phyloP scores from a whole-genome alignment of 2,113 vertebrate species.

The Oxyruncus cristatus region DNA sequence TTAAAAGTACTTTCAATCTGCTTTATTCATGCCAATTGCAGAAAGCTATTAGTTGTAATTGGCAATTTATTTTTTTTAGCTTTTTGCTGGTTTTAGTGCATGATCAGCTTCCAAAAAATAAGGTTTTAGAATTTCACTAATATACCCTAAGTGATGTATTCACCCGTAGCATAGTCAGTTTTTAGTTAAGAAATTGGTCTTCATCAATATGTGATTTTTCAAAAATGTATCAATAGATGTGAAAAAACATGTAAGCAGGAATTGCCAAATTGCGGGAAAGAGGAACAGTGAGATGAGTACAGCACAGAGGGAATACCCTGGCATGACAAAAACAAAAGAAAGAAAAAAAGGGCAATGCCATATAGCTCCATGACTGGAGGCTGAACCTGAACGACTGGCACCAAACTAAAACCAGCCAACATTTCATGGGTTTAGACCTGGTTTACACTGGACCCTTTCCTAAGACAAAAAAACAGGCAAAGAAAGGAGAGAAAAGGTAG shows the following conservation, averaged over 20 bases:
- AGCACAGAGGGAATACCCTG: background rate
- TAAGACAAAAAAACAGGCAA: background rate
- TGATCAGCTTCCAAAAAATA: slow-evolving; percentile 11
- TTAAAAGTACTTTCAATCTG: slow-evolving; percentile 26
- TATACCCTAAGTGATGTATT: background rate
- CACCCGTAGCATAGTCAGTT: background rate
- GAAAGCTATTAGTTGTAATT: slow-evolving; percentile 51
- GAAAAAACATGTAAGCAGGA: background rate
- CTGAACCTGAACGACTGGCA: background rate
- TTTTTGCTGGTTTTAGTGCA: slow-evolving; percentile 1
- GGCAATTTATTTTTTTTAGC: slow-evolving; percentile 28
- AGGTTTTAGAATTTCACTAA: slow-evolving; percentile 15
- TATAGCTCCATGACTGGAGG: background rate
- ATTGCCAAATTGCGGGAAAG: background rate
- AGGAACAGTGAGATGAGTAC: background rate
- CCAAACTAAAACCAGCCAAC: background rate
- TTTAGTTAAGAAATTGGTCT: slow-evolving; percentile 1
- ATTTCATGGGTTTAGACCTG: background rate
- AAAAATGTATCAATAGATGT: background rate
- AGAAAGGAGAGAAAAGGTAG: background rate
- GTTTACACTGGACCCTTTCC: background rate
- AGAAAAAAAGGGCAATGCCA: background rate
- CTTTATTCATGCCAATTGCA: slow-evolving; percentile 28
- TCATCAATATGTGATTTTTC: background rate
- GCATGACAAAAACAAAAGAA: background rate